Base-by-base conservation (phyloP, 2,113 vertebrate species). In the cattle (Bos taurus) region DNA sequence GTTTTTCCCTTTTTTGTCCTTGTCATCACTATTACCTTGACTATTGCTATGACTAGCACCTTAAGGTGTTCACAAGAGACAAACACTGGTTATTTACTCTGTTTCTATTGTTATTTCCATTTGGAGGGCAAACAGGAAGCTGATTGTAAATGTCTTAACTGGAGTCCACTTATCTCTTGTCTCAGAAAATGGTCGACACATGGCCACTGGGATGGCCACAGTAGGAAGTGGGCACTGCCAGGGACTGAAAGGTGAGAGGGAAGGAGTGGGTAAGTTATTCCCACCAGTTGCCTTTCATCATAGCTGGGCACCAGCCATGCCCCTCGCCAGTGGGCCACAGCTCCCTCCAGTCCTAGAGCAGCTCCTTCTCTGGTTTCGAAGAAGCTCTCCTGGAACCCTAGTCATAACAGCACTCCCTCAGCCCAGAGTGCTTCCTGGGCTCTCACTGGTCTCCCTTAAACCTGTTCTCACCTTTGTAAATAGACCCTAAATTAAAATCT, bases 381-480 rank as follows among this genome's bases (percentile, higher is more conserved):
- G 13, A 40, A 15, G 8, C n/a, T 3, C 6, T 9, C 1, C 0
- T 2, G 6, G 0, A 7, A 3, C 26, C 23, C 26, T 56, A 81
- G 46, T 19, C 14, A 21, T 30, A 59, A 43, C 43, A 48, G 21
- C 5, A 46, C 25, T 17, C 10, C 1, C 26, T 15, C 14, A 25
- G 78, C 6, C 50, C 33, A 30, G 64, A n/a, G 40, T 17, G 30
- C 26, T 60, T 67, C 6, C 3, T 0, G 13, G 50, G 48, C 56
- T 56, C 78, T 40, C 40, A 2, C 19, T 8, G 11, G 5, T 28
- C 78, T 77, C n/a, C 86, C 36, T 62, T 36, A 9, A 40, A 59
- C 54, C 36, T 2, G 33, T 21, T 77, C 54, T 19, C 25, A 54
- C 23, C 25, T 71, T 93, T 80, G 28, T 59, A 67, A 78, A 54